phyloP scores from a whole-genome alignment of 2,888 invertebrate species.

The Plusia festucae region DNA sequence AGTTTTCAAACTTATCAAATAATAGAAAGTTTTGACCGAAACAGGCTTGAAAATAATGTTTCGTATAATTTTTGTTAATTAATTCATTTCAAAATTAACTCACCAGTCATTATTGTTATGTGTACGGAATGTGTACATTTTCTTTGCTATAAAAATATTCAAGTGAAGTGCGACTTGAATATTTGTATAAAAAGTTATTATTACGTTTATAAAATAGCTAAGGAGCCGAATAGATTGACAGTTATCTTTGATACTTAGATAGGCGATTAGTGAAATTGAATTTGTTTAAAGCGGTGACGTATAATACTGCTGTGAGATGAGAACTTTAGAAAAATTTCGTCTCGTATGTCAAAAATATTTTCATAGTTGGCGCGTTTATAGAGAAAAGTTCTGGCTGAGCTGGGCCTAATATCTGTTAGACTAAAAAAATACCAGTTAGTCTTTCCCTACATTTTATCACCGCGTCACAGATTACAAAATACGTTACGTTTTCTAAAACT shows the following conservation, averaged over 20 bases:
- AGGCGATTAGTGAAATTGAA: constrained; percentile 28
- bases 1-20: constrained; percentile 28
- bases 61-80: background rate
- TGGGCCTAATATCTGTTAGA: background rate
- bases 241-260: constrained; percentile 45
- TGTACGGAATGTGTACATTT: background rate
- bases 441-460: background rate
- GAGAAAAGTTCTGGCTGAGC: background rate
- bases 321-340: background rate
- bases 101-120: background rate
- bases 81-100: background rate
- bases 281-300: constrained; percentile 29
- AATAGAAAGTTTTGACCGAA: constrained; percentile 31
- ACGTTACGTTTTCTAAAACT: background rate
- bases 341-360: background rate
- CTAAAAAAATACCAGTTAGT: background rate
- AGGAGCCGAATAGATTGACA: constrained; percentile 21
- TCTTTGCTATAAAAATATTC: background rate
- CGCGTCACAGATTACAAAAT: background rate
- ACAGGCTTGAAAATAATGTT: constrained; percentile 3
- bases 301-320: background rate
- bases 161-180: background rate
- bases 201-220: too few species aligned
- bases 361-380: background rate
- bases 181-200: background rate